These are phyloP conservation scores for Peromyscus polionotus DNA, from an alignment of 2,113 vertebrate genomes.

Conservation along the genomic window DNA sequence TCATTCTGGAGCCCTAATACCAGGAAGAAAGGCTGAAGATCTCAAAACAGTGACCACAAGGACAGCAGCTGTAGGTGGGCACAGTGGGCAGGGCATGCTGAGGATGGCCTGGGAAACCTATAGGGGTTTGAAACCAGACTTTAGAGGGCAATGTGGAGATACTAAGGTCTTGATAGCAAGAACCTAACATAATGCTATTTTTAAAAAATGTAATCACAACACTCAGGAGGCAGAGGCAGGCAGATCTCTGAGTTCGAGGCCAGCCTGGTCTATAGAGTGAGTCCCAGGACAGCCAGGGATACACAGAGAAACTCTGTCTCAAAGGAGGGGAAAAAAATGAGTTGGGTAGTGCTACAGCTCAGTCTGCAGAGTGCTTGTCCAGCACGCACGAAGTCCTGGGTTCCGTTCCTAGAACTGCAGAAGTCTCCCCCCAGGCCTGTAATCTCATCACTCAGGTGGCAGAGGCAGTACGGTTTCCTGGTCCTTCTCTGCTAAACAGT, in stretches of 20 bases:
- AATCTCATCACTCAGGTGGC: background rate
- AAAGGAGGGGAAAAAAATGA: background rate
- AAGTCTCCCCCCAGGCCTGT: background rate
- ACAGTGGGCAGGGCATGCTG: rapidly evolving
- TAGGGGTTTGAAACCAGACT: background rate
- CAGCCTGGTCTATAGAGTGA: background rate
- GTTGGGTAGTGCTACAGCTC: too few relatives aligned
- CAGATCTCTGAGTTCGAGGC: background rate
- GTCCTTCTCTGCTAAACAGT: background rate
- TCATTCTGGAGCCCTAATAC: background rate
- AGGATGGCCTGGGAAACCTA: background rate
- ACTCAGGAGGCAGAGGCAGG: background rate
- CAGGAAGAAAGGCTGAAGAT: background rate
- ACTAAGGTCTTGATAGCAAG: background rate
- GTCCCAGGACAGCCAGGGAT: background rate
- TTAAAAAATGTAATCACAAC: background rate
- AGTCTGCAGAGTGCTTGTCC: background rate
- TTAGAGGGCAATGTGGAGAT: background rate
- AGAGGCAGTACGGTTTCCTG: background rate
- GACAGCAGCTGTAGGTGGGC: rapidly evolving
- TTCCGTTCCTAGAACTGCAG: background rate
- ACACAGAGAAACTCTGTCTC: background rate
- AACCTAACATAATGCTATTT: background rate
- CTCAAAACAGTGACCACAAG: too few relatives aligned
- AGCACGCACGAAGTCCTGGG: background rate